Conservation (phyloP, 2,797 vertebrate species). For the Megaceryle alcyon region DNA sequence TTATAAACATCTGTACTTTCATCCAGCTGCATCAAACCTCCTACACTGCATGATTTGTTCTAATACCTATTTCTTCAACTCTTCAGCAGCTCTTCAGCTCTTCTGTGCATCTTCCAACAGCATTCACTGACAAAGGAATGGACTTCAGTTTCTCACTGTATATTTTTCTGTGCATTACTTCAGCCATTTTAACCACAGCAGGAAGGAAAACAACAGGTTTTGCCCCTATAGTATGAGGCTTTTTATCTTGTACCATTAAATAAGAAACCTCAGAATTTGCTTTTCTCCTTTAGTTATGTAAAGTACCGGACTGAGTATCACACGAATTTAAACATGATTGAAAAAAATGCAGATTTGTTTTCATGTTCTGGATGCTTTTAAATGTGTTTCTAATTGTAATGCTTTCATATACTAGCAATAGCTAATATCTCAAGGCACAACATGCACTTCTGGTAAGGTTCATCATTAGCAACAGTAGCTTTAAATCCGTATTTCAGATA, state of each 20-base stretch:
- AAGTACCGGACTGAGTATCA: background rate
- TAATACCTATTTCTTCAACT: background rate
- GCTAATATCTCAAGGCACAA: background rate
- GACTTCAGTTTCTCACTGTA: background rate
- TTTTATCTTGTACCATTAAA: background rate
- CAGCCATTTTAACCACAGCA: background rate
- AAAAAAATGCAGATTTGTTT: background rate
- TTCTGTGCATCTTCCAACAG: background rate
- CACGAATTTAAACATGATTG: background rate
- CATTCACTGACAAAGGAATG: background rate
- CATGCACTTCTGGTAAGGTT: background rate
- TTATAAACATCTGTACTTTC: background rate
- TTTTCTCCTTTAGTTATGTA: background rate
- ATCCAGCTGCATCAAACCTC: background rate
- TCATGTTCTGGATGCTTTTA: background rate
- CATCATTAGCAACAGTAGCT: background rate
- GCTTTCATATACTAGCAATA: background rate
- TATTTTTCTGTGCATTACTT: background rate
- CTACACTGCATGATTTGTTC: background rate
- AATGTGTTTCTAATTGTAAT: background rate
- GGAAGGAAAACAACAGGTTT: background rate
- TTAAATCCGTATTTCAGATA: background rate
- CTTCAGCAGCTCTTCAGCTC: background rate
- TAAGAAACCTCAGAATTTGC: background rate
- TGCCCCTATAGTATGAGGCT: fast-evolving